Evolutionary conservation across 2,113 vertebrate genomes (phyloP), one percentile per base, ranked within the genome.

Genomic region (Cynopterus brachyotis): DNA sequence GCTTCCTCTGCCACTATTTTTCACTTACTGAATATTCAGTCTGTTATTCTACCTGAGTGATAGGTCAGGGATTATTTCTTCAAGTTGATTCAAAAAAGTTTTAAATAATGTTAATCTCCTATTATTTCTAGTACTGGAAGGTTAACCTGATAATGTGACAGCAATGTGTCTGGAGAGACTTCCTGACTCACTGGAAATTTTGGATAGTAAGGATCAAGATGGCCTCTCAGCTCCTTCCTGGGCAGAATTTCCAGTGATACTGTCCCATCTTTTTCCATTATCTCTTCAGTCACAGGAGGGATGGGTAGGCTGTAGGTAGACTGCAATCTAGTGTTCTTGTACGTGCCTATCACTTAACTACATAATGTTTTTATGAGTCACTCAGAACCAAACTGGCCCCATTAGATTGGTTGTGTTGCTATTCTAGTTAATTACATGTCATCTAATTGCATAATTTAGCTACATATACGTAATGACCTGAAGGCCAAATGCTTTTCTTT

Each of bases 401-500:
- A 64, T 95, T 94, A 92, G 94, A 88, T 96, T 87, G 92, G 53
- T 91, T 67, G 6, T 80, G 79, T 90, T 96, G 86, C 93, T 96
- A 17, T 95, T 94, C 83, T 76, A 55, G 89, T 96, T 98, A 97
- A 97, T 97, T 97, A 86, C 79, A 42, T 97, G 86, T 95, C 94
- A 73, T 86, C 86, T 97, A 94, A 97, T 96, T 97, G 59, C 91
- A 95, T 97, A 95, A 95, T 94, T 95, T 95, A 96, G 78, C 94
- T 95, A 62, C 86, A 87, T 89, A 84, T 94, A 50, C 64, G 66
- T 75, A 95, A 79, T 95, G 97, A 94, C 94, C 96, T 26, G 6
- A 96, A 96, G 70, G 91, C 86, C 83, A 97, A 95, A 32, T 90
- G 64, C 89, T 89, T 96, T 97, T 82, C 92, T 97, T 96, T 96